Evolutionary conservation across 2,797 vertebrate genomes (phyloP).

Genomic region (Lycodopsis pacificus): DNA sequence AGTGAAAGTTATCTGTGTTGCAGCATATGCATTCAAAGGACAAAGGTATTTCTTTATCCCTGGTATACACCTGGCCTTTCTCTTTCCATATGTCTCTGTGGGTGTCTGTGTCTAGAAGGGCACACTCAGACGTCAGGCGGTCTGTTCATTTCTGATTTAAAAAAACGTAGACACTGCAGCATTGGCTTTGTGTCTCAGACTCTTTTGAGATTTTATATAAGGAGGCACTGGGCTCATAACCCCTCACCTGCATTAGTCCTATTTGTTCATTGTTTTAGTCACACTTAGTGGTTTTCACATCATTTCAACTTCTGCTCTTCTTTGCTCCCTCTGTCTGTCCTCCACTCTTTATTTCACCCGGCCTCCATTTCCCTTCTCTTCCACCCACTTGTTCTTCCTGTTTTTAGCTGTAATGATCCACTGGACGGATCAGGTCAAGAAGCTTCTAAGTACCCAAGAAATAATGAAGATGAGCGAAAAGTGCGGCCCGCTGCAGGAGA

Average conservation of each 20-base stretch:
- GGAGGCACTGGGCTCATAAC: not conserved
- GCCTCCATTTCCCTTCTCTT: not conserved
- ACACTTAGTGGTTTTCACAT: not conserved
- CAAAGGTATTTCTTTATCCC: no score
- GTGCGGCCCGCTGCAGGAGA: conserved; percentile 88
- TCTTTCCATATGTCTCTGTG: not conserved
- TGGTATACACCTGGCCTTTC: no score
- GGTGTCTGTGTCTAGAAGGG: conserved; percentile 11
- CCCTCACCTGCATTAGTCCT: not conserved
- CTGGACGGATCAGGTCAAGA: conserved; percentile 87
- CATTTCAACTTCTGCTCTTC: not conserved
- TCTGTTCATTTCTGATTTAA: conserved; percentile 1
- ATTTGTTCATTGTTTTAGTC: not conserved
- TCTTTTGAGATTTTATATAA: not conserved
- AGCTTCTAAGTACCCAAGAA: conserved; percentile 86
- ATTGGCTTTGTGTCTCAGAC: not conserved
- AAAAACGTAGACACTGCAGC: not conserved
- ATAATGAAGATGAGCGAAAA: conserved; percentile 79
- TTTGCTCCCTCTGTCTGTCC: not conserved
- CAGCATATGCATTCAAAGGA: no score
- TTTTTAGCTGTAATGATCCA: conserved; percentile 67
- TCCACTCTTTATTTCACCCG: not conserved
- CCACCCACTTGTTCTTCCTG: not conserved
- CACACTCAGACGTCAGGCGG: not conserved
- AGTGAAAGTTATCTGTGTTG: not conserved